Evolutionary conservation across 2,113 vertebrate genomes (phyloP), one percentile per base, ranked within the genome.

Genomic region (Saguinus midas): DNA sequence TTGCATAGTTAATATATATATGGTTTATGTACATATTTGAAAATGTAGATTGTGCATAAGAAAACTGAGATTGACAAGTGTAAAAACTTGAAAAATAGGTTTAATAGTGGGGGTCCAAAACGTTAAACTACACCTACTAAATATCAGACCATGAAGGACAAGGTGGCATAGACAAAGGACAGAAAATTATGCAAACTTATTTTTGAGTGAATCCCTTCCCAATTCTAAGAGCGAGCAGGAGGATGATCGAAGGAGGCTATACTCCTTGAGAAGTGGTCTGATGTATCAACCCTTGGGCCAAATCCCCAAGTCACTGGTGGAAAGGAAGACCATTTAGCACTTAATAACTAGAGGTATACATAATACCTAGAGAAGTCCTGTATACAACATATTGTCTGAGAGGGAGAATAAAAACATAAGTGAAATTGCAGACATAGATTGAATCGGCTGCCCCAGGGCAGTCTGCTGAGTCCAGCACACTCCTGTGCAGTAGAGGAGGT

Each of bases 401-500:
- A 68, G 16, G 57, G 87, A 87, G 40, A 58, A 13, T 29, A 29
- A 20, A 11, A 50, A 11, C 32, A 2, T 9, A 0, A 3, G 37
- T 14, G 5, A 12, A 68, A 20, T 68, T 81, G 3, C 4, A n/a
- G 6, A 5, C 5, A 2, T n/a, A 79, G 17, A 79, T 72, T 29
- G 57, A 13, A 6, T 29, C 0, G 4, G 27, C 27, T 64, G 61
- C 68, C 7, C 1, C 11, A 21, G 17, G 5, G 6, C 29, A 91
- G 70, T 14, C 8, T 40, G 37, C 18, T 11, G 27, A 76, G 29
- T 81, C 8, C 20, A 45, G 9, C 11, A 20, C 1, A 32, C 8
- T 23, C 11, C 16, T 82, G 0, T 13, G 4, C 6, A 57, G 27
- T 45, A 48, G 58, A 89, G 1, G 0, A 86, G 6, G 0, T 45